phyloP scores from a whole-genome alignment of 2,113 vertebrate species.

The Myxocyprinus asiaticus region DNA sequence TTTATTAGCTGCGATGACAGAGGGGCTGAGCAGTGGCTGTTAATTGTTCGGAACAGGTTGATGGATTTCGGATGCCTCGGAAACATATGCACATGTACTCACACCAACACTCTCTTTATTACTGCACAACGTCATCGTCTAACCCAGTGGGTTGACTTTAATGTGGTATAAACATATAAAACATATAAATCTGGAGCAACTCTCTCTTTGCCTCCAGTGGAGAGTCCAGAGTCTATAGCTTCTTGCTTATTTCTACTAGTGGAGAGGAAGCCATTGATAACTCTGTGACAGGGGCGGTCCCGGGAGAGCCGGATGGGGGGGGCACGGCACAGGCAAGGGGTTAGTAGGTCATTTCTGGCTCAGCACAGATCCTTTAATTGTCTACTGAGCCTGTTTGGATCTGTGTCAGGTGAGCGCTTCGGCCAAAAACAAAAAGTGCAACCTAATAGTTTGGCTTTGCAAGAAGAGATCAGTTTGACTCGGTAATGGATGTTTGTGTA shows the following conservation, averaged over 20 bases:
- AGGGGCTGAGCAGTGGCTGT: constrained; percentile 69
- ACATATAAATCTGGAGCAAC: constrained; percentile 85
- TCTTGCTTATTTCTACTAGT: constrained; percentile 84
- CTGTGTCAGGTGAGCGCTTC: constrained; percentile 82
- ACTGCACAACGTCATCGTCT: constrained; percentile 86
- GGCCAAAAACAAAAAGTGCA: constrained; percentile 58
- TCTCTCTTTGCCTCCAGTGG: constrained; percentile 69
- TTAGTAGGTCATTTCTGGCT: constrained; percentile 87
- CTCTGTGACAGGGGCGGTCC: constrained; percentile 84
- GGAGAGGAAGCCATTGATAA: constrained; percentile 89
- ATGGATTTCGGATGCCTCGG: constrained; percentile 86
- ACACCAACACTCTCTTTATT: constrained; percentile 81
- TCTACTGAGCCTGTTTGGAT: constrained; percentile 81
- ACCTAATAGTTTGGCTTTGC: constrained; percentile 53
- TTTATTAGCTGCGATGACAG: constrained; percentile 66
- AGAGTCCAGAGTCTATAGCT: constrained; percentile 79
- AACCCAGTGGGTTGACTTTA: constrained; percentile 88
- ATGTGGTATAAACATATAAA: constrained; percentile 85
- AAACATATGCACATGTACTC: background rate
- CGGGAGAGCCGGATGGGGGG: constrained; percentile 74
- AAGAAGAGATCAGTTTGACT: constrained; percentile 50
- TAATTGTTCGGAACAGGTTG: constrained; percentile 89
- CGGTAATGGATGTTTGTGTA: constrained; percentile 52
- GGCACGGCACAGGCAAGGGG: constrained; percentile 75
- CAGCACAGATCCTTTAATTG: constrained; percentile 87